phyloP scores from a whole-genome alignment of 2,797 vertebrate species.

The Mormyrus hasselquistii region DNA sequence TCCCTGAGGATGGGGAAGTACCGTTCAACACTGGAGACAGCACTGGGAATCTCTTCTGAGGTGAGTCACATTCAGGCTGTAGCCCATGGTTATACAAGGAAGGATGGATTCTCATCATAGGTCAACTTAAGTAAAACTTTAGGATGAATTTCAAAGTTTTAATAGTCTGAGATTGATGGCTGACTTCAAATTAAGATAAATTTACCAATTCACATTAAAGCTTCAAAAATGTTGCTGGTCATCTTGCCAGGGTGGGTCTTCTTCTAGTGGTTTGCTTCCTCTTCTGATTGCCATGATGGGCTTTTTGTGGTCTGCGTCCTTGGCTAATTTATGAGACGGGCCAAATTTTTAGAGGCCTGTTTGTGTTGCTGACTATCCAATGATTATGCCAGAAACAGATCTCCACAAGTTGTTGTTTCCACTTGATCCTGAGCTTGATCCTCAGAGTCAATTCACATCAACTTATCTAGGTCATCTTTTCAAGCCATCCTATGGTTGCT shows the following conservation, averaged over 20 bases:
- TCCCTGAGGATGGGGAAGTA: constrained; percentile 91
- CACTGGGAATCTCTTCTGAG: constrained; percentile 85
- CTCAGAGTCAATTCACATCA: neutral
- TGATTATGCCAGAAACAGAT: neutral
- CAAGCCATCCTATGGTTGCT: neutral
- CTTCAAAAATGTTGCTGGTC: neutral
- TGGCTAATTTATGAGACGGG: neutral
- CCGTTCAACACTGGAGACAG: constrained; percentile 81
- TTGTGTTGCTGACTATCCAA: neutral
- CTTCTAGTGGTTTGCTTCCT: neutral
- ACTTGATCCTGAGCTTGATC: neutral
- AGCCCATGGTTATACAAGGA: neutral
- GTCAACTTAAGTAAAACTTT: neutral
- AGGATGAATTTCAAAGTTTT: neutral
- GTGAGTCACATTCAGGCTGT: constrained; percentile 48
- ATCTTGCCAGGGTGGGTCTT: neutral
- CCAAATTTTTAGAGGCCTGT: neutral
- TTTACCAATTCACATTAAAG: neutral
- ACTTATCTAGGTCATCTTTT: neutral
- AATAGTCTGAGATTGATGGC: neutral
- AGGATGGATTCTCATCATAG: neutral
- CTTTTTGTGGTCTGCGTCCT: neutral
- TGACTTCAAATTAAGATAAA: neutral
- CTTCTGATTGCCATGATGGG: neutral
- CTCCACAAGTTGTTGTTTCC: neutral